phyloP scores from a whole-genome alignment of 53 echinoderm and acorn worm species.

The Echinarachnius parma region DNA sequence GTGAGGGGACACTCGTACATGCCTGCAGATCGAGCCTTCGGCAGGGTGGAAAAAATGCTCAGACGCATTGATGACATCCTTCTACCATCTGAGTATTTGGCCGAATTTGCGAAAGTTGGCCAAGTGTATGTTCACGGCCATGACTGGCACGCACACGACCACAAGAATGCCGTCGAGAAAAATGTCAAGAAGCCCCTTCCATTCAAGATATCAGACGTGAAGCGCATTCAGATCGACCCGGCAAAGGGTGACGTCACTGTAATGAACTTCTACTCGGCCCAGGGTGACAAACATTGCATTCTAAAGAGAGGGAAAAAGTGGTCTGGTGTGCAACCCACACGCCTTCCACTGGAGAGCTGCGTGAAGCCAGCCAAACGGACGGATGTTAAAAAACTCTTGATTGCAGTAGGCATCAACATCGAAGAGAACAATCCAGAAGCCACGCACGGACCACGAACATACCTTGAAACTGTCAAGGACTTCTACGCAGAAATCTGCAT shows the following conservation, averaged over 20 bases:
- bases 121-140: conserved; percentile 20
- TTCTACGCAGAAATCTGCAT: too few relatives aligned
- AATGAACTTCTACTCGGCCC: neutral
- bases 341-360: neutral
- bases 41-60: conserved; percentile 44
- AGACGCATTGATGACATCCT: conserved; percentile 40
- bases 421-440: neutral
- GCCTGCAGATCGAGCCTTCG: conserved; percentile 52
- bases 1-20: conserved; percentile 48
- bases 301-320: neutral
- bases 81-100: conserved; percentile 38
- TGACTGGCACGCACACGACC: conserved; percentile 28
- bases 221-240: neutral
- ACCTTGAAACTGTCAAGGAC: too few relatives aligned
- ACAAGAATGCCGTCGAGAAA: conserved; percentile 3
- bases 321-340: neutral
- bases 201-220: neutral
- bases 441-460: too few relatives aligned
- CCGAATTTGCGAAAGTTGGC: conserved; percentile 23
- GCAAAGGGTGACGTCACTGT: neutral
- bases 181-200: neutral
- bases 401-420: neutral
- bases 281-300: too few relatives aligned
- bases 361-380: neutral
- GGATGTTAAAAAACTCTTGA: neutral